Percentiles rank a stretch among this genome's conserved stretches.
These are phyloP conservation scores for Drosophila athabasca DNA, from an alignment of 1,140 invertebrate species.

Conservation along the genomic window DNA sequence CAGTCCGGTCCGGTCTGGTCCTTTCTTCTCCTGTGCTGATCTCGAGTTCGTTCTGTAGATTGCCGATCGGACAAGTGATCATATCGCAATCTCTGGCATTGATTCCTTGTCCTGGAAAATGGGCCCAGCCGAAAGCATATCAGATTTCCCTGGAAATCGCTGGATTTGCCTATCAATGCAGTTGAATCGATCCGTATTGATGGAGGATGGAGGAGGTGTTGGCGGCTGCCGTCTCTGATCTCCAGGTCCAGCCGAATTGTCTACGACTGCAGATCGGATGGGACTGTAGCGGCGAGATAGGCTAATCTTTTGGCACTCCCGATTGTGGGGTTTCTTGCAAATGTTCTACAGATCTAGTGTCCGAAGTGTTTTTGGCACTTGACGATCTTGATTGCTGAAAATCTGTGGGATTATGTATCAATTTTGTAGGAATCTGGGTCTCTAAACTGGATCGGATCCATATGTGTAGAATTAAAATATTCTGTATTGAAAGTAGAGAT, in stretches of 20 bases:
- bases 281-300: conserved; percentile 14
- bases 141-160: conserved; percentile 65
- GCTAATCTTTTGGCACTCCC: conserved; percentile 40
- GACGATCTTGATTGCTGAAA: conserved; percentile 13
- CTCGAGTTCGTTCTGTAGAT: conserved; percentile 28
- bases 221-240: conserved; percentile 29
- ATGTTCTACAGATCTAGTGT: background rate
- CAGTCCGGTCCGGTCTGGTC: conserved; percentile 17
- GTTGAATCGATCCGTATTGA: conserved; percentile 32
- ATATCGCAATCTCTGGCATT: conserved; percentile 43
- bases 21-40: conserved; percentile 15
- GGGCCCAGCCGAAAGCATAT: conserved; percentile 39
- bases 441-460: too few relatives aligned
- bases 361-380: conserved; percentile 26
- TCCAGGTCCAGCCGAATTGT: conserved; percentile 42
- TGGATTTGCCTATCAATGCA: conserved; percentile 68
- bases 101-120: conserved; percentile 37
- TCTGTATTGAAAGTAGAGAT: too few relatives aligned
- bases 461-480: too few relatives aligned
- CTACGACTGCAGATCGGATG: conserved; percentile 29
- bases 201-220: conserved; percentile 24
- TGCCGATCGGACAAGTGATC: conserved; percentile 73
- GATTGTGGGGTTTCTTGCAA: conserved; percentile 13
- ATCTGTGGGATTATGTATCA: background rate
- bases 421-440: background rate